Evolutionary conservation across 1,140 invertebrate species (phyloP).

Genomic region (Drosophila auraria): DNA sequence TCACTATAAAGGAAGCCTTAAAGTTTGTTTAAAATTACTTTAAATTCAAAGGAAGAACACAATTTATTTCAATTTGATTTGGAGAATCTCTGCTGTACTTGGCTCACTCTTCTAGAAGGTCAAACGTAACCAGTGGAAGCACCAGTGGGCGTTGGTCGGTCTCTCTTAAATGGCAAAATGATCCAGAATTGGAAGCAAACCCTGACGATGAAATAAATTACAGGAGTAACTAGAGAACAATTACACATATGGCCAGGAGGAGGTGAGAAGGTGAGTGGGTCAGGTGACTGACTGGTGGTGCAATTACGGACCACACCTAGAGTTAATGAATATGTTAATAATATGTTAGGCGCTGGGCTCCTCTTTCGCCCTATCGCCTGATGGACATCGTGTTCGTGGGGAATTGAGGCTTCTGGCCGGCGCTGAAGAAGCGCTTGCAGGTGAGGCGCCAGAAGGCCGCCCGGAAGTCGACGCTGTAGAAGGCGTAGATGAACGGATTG

Average conservation of each 20-base stretch:
- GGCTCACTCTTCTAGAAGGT: neutral
- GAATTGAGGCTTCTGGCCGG: slow-evolving; percentile 77
- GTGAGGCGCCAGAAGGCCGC: slow-evolving; percentile 94
- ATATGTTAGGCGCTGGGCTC: slow-evolving; percentile 35
- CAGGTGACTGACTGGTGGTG: slow-evolving; percentile 38
- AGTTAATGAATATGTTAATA: slow-evolving; percentile 61
- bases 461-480: slow-evolving; percentile 94
- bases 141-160: slow-evolving; percentile 15
- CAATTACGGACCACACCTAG: slow-evolving; percentile 56
- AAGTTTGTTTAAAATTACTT: neutral
- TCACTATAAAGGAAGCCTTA: no score
- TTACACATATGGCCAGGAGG: slow-evolving; percentile 24
- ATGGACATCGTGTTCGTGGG: slow-evolving; percentile 84
- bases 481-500: slow-evolving; percentile 95
- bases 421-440: slow-evolving; percentile 86
- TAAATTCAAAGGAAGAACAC: neutral
- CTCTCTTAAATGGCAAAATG: slow-evolving; percentile 32
- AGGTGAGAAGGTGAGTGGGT: slow-evolving; percentile 1
- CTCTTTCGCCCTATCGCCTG: slow-evolving; percentile 61
- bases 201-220: slow-evolving; percentile 49
- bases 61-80: neutral
- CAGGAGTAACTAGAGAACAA: slow-evolving; percentile 46
- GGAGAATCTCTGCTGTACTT: neutral
- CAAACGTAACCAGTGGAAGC: slow-evolving; percentile 33
- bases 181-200: slow-evolving; percentile 44